Conservation (phyloP, 2,797 vertebrate genomes). For the Acanthurus lineatus region DNA sequence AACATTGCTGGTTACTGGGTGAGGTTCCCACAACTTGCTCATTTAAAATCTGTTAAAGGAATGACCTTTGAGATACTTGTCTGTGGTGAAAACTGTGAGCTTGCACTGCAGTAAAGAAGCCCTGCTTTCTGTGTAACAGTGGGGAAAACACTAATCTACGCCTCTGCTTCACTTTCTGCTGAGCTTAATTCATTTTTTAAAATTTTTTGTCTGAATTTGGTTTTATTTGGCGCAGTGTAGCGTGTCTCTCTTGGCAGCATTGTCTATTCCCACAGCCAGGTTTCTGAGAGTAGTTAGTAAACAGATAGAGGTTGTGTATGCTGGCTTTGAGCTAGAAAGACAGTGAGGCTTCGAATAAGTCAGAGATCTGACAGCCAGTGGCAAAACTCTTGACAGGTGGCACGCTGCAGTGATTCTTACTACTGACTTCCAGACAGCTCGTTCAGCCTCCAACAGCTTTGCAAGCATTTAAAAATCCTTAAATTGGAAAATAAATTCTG, state of each 20-base stretch:
- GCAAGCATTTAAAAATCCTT: constrained; percentile 34
- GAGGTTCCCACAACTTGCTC: not conserved
- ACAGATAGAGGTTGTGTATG: constrained; percentile 28
- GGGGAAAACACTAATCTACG: not conserved
- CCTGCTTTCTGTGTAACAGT: not conserved
- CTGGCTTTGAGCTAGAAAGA: constrained; percentile 20
- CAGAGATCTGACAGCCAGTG: constrained; percentile 5
- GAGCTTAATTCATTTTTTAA: not conserved
- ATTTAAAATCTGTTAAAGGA: not conserved
- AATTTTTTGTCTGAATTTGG: not conserved
- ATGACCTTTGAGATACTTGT: not conserved
- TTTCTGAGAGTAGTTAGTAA: constrained; percentile 35
- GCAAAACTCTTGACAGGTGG: constrained; percentile 55
- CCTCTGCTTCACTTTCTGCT: not conserved
- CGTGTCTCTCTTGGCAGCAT: constrained; percentile 16
- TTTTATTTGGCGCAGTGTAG: constrained; percentile 2
- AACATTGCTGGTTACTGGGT: not conserved
- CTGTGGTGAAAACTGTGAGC: not conserved
- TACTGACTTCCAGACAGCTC: constrained; percentile 33
- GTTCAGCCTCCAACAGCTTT: constrained; percentile 31
- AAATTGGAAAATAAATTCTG: constrained; percentile 36
- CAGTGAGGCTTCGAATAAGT: constrained; percentile 16
- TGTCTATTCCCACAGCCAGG: not conserved
- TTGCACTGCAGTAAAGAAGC: constrained; percentile 5
- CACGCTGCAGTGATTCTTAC: not conserved